A percentile compares a stretch with the other conserved stretches of the same genome.
phyloP scores from a whole-genome alignment of 2,888 invertebrate species.

The Coleophora deauratella region DNA sequence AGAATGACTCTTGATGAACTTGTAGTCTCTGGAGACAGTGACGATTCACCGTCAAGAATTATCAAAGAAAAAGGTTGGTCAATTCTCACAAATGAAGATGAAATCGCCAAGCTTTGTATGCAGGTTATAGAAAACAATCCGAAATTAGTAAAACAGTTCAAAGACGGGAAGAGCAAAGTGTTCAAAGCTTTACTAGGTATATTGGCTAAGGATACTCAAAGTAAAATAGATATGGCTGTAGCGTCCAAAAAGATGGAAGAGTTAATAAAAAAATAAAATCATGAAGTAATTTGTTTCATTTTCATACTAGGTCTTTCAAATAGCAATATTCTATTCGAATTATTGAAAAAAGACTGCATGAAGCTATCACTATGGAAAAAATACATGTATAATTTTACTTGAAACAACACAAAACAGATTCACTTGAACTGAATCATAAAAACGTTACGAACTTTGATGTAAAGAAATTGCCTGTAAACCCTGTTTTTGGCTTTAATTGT shows the following conservation, averaged over 20 bases:
- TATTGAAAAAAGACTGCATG: no score
- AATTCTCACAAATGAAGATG: slow-evolving; percentile 75
- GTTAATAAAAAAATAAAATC: slow-evolving; percentile 69
- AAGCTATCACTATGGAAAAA: no score
- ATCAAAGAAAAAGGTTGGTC: slow-evolving; percentile 77
- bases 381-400: no score
- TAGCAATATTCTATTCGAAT: no score
- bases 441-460: no score
- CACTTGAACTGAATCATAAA: no score
- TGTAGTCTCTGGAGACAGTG: slow-evolving; percentile 30
- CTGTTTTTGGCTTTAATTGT: no score
- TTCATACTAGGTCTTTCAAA: not conserved
- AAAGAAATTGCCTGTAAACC: no score
- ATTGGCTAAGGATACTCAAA: slow-evolving; percentile 72
- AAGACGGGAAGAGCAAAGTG: slow-evolving; percentile 80
- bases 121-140: slow-evolving; percentile 77
- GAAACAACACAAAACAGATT: no score
- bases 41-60: slow-evolving; percentile 53
- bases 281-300: slow-evolving; percentile 8
- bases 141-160: slow-evolving; percentile 78
- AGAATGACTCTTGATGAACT: slow-evolving; percentile 53
- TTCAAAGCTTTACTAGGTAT: slow-evolving; percentile 78
- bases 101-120: slow-evolving; percentile 76
- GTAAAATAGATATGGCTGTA: slow-evolving; percentile 79
- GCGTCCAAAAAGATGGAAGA: slow-evolving; percentile 76